Evolutionary conservation across 1,140 invertebrate species (phyloP), one percentile per base, ranked within the genome.

Genomic region (Microplitis demolitor): DNA sequence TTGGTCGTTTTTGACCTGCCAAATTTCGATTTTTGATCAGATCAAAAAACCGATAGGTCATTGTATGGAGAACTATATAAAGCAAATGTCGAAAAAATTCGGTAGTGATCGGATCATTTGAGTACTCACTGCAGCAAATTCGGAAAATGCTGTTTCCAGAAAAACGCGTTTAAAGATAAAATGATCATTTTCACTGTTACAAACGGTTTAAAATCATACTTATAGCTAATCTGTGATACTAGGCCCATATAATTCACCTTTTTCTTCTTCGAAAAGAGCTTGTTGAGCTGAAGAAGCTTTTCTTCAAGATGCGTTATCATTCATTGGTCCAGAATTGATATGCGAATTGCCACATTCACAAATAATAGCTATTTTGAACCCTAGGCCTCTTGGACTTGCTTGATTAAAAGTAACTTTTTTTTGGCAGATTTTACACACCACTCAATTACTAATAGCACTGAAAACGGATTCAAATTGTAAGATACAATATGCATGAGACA

Each of bases 121-220:
- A n/a, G n/a, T n/a, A n/a, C n/a, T n/a, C n/a, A n/a, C n/a, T n/a
- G n/a, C n/a, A n/a, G n/a, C n/a, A n/a, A n/a, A n/a, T n/a, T n/a
- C n/a, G n/a, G n/a, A n/a, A n/a, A n/a, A n/a, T n/a, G n/a, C n/a
- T n/a, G n/a, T n/a, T n/a, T n/a, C n/a, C n/a, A n/a, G n/a, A n/a
- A n/a, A n/a, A n/a, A n/a, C n/a, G 62, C 35, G 62, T 50, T 64
- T 64, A 39, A 64, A 50, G 62, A 45, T 50, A 31, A 64, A 64
- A 31, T 37, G 35, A 50, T 64, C 13, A 4, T 64, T 64, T 64
- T 50, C 62, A 50, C 56, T 31, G 56, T 60, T 24, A 60, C 4
- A 53, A 53, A 53, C 11, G 11, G 51, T 4, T 53, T 53, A 53
- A 53, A 53, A 16, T 53, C 51, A 53, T 60, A 60, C 56, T 60